Base-by-base conservation (phyloP, 1,140 invertebrate species). In the Pantala flavescens region DNA sequence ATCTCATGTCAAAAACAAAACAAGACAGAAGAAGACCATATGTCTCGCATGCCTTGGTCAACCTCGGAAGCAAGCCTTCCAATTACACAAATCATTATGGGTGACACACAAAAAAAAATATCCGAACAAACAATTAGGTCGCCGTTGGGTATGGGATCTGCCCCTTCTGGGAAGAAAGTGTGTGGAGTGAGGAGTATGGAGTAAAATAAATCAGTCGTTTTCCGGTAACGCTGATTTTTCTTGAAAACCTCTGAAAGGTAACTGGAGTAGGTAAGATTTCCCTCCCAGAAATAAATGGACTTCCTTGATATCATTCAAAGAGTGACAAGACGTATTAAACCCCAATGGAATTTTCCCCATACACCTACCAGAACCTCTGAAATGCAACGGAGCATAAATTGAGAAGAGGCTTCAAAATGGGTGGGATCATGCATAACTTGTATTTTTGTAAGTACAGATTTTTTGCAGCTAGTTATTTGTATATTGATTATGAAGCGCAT, bases 401-500 rank as follows among this genome's bases (percentile, higher is more conserved):
- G 49, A 63, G n/a, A 36, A 36, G 28, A 63, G 49, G n/a, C 49
- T 63, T 63, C 49, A 36, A 36, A n/a, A 63, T 63, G 49, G 49
- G 49, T 63, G 49, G 49, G 49, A 19, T 63, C 49, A 63, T 63
- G 49, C 49, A 63, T 63, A 63, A 63, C 49, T 63, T 63, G 49
- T 63, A 63, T 63, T 63, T 36, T 36, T 63, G 49, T 63, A 63
- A 63, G 49, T 63, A 63, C n/a, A 63, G 49, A 16, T 36, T 36
- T 36, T 63, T 63, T 63, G 49, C 49, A 63, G 49, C 49, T 63
- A 63, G 49, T 63, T 63, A 63, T 19, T 19, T 63, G 49, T 63
- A 63, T 63, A 63, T 63, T 63, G 49, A 63, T 63, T 63, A 63
- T 63, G 49, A 63, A 63, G 49, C 49, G 49, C 49, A 63, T 19